Conservation (phyloP, 2,888 invertebrate genomes). For the Tethea ocularis region DNA sequence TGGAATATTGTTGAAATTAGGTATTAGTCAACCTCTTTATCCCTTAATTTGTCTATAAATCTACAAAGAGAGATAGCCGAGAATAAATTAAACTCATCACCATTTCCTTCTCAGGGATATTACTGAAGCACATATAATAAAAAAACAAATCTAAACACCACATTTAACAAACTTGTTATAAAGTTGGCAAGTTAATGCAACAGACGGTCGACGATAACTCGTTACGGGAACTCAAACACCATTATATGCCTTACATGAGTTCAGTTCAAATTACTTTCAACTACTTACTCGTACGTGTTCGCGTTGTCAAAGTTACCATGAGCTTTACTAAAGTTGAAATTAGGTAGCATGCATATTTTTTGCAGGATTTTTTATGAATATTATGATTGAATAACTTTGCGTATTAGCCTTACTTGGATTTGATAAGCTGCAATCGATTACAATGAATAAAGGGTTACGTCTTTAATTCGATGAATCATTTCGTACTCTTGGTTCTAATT, state of each 20-base stretch:
- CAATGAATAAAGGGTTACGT: not conserved
- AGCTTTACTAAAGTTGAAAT: not conserved
- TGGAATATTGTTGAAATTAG: too few relatives aligned
- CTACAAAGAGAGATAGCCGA: too few relatives aligned
- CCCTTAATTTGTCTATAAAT: too few relatives aligned
- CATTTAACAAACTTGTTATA: not conserved
- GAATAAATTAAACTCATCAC: too few relatives aligned
- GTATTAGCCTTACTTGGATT: not conserved
- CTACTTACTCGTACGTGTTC: not conserved
- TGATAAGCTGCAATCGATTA: not conserved
- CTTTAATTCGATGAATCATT: too few relatives aligned
- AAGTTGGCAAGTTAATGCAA: constrained; percentile 1
- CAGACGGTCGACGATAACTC: not conserved
- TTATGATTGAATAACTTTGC: not conserved
- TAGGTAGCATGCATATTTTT: not conserved
- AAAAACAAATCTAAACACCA: not conserved
- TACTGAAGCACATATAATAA: too few relatives aligned
- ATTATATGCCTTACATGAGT: not conserved
- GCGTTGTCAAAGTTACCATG: not conserved
- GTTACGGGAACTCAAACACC: constrained; percentile 3
- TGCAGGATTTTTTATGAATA: not conserved
- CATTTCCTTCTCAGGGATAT: too few relatives aligned
- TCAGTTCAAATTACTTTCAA: constrained; percentile 2
- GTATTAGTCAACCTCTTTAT: too few relatives aligned
- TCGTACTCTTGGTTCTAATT: too few relatives aligned